Conservation (phyloP, 1,140 invertebrate genomes). For the Holcopasites calliopsidis region DNA sequence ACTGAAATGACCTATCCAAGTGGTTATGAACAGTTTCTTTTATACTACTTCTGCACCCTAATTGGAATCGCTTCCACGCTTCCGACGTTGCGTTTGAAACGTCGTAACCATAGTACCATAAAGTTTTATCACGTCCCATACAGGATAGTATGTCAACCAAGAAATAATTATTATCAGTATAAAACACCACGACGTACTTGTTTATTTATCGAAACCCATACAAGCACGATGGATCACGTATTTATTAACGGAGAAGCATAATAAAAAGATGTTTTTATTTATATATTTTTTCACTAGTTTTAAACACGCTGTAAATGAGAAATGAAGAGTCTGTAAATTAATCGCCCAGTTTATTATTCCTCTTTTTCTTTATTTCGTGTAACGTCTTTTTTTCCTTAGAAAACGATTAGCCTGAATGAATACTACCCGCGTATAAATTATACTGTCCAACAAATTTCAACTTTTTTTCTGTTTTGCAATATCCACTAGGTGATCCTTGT, state of each 20-base stretch:
- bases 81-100: constrained; percentile 47
- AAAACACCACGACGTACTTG: constrained; percentile 15
- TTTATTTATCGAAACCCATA: constrained; percentile 43
- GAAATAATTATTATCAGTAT: constrained; percentile 48
- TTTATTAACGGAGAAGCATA: constrained; percentile 12
- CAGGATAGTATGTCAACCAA: constrained; percentile 65
- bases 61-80: constrained; percentile 45
- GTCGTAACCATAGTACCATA: constrained; percentile 63
- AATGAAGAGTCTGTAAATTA: constrained; percentile 15
- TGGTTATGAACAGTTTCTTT: constrained; percentile 54
- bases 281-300: constrained; percentile 24
- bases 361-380: constrained; percentile 25
- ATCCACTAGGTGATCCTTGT: too few relatives aligned
- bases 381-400: neutral
- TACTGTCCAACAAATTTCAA: too few relatives aligned
- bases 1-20: constrained; percentile 54
- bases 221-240: neutral
- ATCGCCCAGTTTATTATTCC: neutral
- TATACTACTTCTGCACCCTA: constrained; percentile 42
- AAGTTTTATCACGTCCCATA: constrained; percentile 76
- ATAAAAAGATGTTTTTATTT: constrained; percentile 7
- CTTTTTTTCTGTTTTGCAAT: too few relatives aligned
- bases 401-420: constrained; percentile 17
- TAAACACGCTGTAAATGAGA: constrained; percentile 7
- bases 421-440: neutral